These are phyloP conservation scores for Spodoptera litura DNA, from an alignment of 1,140 invertebrate genomes.

Conservation along the genomic window DNA sequence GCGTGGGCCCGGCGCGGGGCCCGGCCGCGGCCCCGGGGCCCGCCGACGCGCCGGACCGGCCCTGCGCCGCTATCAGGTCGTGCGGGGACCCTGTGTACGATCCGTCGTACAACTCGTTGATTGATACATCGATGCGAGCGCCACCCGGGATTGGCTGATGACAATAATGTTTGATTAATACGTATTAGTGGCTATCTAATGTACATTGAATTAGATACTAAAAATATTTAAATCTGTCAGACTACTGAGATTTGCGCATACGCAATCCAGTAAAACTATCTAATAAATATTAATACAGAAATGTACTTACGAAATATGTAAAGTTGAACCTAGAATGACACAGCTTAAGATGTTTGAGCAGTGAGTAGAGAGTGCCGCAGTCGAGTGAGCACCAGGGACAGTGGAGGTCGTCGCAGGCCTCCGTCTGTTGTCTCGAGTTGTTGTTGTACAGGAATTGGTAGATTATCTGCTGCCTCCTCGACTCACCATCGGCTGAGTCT, in stretches of 20 bases:
- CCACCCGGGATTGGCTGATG: constrained; percentile 92
- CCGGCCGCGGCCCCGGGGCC: constrained; percentile 88
- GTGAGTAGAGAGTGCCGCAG: constrained; percentile 94
- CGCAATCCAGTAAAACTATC: no score
- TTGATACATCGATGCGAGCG: constrained; percentile 96
- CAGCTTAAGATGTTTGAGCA: constrained; percentile 97
- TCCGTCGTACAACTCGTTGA: constrained; percentile 98
- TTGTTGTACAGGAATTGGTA: constrained; percentile 99
- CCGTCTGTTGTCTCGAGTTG: constrained; percentile 97
- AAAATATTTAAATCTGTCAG: no score
- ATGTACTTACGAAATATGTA: constrained; percentile 92
- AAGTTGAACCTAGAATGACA: constrained; percentile 98
- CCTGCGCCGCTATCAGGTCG: constrained; percentile 92
- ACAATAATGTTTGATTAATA: neutral
- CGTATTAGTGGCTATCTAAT: no score
- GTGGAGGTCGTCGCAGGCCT: constrained; percentile 95
- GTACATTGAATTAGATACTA: no score
- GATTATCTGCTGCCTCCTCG: constrained; percentile 90
- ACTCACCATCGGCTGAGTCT: constrained; percentile 59
- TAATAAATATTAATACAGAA: no score
- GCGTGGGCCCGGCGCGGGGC: constrained; percentile 93
- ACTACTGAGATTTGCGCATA: no score
- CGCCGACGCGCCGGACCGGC: constrained; percentile 90
- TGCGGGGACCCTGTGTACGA: constrained; percentile 98
- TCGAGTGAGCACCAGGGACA: constrained; percentile 98